Base-by-base conservation (phyloP, 2,888 invertebrate genomes). In the Xestoiulus laeticollis region DNA sequence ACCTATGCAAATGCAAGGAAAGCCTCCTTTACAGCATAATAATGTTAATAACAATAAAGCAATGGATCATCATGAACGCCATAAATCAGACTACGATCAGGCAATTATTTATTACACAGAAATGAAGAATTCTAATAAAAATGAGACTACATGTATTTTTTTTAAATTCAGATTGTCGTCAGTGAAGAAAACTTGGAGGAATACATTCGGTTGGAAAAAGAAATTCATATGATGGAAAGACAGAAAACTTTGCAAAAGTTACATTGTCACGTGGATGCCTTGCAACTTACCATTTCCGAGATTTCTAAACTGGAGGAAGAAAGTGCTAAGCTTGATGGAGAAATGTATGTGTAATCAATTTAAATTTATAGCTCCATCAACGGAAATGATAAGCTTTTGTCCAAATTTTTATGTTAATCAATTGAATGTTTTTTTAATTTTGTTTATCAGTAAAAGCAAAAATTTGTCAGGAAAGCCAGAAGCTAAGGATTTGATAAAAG, bases 251-350 rank as follows among this genome's bases (percentile, higher is more conserved):
- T 89, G 26, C 89, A 89, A 86, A 78, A 87, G 68, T 59, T 89
- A 14, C 86, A 88, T 59, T 59, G 84, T 33, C 68, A 85, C 30
- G 89, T 89, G n/a, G 85, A 87, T 12, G 88, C 88, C 30, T 53
- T 89, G 14, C 78, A 87, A 26, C 78, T 22, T n/a, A 38, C 89
- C 30, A 38, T 59, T 30, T 59, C 85, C 26, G 89, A 88, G 87
- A 88, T 89, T 59, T 85, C 91, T 90, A 91, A 92, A 32, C 89
- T 91, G 12, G 90, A 85, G 32, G 30, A 78, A 32, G 30, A 32
- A 43, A 84, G 86, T 32, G 22, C 19, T 12, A 86, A 86, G 33
- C 14, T 82, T 43, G 38, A 33, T 14, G 82, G 14, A 16, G 43
- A 87, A 16, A 48, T 87, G 83, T 82, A 87, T n/a, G 16, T 82